Conservation (phyloP, 1,140 invertebrate species). For the Hestina assimilis region DNA sequence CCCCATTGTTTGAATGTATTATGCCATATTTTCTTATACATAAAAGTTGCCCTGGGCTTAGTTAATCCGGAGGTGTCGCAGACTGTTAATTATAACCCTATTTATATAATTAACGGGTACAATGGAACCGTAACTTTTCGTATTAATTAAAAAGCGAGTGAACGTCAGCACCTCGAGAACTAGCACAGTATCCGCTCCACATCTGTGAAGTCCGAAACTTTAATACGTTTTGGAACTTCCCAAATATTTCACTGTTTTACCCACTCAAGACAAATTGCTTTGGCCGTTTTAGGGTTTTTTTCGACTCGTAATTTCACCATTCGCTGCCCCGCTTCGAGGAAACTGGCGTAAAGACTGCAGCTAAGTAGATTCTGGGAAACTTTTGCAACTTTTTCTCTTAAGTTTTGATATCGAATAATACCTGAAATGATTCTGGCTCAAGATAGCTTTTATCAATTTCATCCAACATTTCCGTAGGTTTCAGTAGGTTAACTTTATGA, state of each 20-base stretch:
- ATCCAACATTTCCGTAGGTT: background rate
- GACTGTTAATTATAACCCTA: constrained; percentile 42
- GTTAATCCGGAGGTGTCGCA: constrained; percentile 31
- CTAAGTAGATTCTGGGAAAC: constrained; percentile 12
- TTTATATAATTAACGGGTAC: constrained; percentile 49
- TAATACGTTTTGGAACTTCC: constrained; percentile 61
- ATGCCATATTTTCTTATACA: constrained; percentile 51
- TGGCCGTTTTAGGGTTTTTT: constrained; percentile 45
- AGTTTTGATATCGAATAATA: constrained; percentile 1
- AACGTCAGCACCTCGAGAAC: constrained; percentile 10
- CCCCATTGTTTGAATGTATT: constrained; percentile 46
- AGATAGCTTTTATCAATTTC: too few relatives aligned
- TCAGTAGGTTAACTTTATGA: too few relatives aligned
- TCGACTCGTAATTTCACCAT: constrained; percentile 48
- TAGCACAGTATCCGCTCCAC: constrained; percentile 13
- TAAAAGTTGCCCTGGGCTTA: constrained; percentile 34
- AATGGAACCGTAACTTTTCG: constrained; percentile 20
- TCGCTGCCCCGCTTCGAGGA: constrained; percentile 8
- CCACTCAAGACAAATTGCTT: constrained; percentile 70
- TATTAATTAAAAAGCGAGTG: constrained; percentile 20
- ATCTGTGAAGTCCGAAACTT: constrained; percentile 44
- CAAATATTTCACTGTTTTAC: constrained; percentile 67
- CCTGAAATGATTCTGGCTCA: too few relatives aligned
- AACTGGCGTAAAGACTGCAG: constrained; percentile 19
- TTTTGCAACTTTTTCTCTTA: constrained; percentile 12